Evolutionary conservation across 2,113 vertebrate genomes (phyloP), one percentile per base, ranked within the genome.

Genomic region (Lynx canadensis): DNA sequence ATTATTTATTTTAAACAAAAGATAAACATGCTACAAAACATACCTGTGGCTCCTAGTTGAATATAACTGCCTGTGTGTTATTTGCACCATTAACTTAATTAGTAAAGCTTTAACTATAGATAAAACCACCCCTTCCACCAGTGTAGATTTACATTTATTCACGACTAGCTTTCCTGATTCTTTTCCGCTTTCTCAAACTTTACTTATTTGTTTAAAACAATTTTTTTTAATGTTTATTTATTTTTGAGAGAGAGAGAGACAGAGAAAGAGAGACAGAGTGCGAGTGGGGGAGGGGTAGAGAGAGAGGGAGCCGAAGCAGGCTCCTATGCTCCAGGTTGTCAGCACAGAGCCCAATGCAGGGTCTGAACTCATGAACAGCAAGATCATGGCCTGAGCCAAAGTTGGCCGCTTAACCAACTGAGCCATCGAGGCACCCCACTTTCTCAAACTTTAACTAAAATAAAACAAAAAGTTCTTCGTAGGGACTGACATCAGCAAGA

Each of bases 1-100:
- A 66, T 23, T 57, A 92, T 55, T 50, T 85, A 65, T 63, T 38
- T 97, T 82, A 55, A 81, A 41, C 38, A 92, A 94, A 86, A 90
- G 82, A 76, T 29, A 94, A 81, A 71, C 14, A 81, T 5, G 8
- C 27, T 66, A 71, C 1, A 89, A 71, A 94, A 79, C 7, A 78
- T 33, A 78, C 31, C 11, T 41, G 7, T 65, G 38, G 11, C 73
- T 82, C 31, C 27, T 81, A 80, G 19, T 66, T 52, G 68, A 93
- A 86, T 65, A 41, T 27, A 23, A 68, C 1, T 90, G 7, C 65
- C 19, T 71, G 29, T 78, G 12, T 52, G 18, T 36, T 89, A 50
- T 60, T 31, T 91, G 41, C 63, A 38, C 76, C 48, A 18, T 55
- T 41, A 36, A n/a, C 10, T 29, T 69, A 52, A 84, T 80, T 57